A percentile compares a stretch with the other conserved stretches of the same genome.
Evolutionary conservation across 2,888 invertebrate species (phyloP).

Genomic region (Monochamus alternatus): DNA sequence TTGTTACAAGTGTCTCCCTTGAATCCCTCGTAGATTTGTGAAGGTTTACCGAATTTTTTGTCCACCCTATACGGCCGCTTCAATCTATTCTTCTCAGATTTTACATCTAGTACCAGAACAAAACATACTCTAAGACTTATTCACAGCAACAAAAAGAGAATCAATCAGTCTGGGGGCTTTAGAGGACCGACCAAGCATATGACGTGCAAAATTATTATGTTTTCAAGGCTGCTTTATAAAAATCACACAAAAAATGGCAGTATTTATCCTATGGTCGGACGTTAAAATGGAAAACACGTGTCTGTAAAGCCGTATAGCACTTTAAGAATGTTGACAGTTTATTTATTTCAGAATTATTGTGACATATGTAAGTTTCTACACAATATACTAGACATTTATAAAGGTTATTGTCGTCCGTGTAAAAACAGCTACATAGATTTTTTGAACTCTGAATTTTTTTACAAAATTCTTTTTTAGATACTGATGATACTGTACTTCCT

Average conservation of each 20-base stretch:
- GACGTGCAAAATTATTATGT: slow-evolving; percentile 46
- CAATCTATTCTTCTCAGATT: slow-evolving; percentile 29
- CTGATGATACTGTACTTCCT: no score
- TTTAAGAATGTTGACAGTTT: no score
- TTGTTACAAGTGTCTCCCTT: neutral
- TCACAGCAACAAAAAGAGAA: slow-evolving; percentile 50
- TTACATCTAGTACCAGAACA: slow-evolving; percentile 40
- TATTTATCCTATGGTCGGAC: neutral
- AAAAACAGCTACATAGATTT: no score
- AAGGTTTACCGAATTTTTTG: slow-evolving; percentile 8
- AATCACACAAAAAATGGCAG: slow-evolving; percentile 18
- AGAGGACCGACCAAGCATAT: slow-evolving; percentile 47
- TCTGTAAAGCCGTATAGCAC: no score
- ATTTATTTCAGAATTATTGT: no score
- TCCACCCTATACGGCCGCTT: slow-evolving; percentile 7
- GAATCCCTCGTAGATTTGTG: neutral
- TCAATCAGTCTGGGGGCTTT: slow-evolving; percentile 51
- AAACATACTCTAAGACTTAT: slow-evolving; percentile 42
- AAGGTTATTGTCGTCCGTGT: no score
- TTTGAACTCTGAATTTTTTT: no score
- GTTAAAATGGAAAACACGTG: neutral
- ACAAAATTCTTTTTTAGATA: no score
- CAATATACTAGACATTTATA: no score
- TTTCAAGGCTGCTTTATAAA: slow-evolving; percentile 28
- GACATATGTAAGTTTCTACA: no score